These are phyloP conservation scores for Cyphomyrus plagiostoma DNA, from an alignment of 2,113 vertebrate genomes.

Conservation along the genomic window DNA sequence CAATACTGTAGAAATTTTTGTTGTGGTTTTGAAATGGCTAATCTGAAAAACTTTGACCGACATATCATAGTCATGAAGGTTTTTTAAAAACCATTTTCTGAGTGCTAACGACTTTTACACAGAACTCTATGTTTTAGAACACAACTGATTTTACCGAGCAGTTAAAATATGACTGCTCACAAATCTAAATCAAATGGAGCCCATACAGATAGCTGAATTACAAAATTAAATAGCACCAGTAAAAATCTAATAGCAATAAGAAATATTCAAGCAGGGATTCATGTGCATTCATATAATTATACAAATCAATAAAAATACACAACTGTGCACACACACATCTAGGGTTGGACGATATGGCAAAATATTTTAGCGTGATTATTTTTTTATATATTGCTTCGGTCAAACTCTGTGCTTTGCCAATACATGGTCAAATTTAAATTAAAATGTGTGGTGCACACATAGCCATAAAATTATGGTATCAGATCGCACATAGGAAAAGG, in stretches of 20 bases:
- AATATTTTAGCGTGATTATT: no score
- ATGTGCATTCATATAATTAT: background rate
- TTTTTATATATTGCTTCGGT: no score
- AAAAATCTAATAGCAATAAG: background rate
- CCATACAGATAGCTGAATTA: background rate
- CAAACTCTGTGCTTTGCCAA: no score
- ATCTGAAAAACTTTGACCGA: background rate
- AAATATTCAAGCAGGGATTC: background rate
- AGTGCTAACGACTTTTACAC: background rate
- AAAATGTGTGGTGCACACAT: background rate
- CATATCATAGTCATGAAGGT: background rate
- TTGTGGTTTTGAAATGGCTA: background rate
- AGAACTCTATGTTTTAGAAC: background rate
- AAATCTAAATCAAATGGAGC: background rate
- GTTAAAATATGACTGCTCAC: background rate
- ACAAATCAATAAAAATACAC: no score
- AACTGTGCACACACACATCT: no score
- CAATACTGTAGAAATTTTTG: background rate
- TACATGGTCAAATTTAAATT: background rate
- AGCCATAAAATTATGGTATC: background rate
- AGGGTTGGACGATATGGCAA: no score
- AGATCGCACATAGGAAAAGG: no score
- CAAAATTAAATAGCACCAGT: background rate
- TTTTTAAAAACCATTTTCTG: background rate
- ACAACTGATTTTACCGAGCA: background rate